Conservation (phyloP, 2,113 vertebrate genomes). For the Saguinus imperator region DNA sequence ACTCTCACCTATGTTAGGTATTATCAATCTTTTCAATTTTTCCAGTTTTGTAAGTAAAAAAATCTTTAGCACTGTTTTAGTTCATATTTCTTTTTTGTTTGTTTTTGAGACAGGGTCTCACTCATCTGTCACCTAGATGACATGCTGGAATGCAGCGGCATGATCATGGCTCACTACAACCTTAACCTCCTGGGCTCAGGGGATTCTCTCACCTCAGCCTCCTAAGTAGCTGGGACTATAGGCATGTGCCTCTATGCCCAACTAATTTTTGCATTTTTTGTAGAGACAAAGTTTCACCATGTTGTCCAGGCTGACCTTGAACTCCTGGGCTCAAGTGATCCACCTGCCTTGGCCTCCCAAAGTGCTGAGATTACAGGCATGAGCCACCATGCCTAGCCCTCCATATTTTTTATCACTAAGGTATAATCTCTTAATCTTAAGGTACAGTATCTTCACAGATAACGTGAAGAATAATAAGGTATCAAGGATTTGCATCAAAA, state of each 20-base stretch:
- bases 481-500: slow-evolving; percentile 5
- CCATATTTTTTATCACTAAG: too few relatives aligned
- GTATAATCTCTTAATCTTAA: too few relatives aligned
- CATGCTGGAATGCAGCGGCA: too few relatives aligned
- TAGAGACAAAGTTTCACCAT: background rate
- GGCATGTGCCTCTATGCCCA: too few relatives aligned
- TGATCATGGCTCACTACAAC: too few relatives aligned
- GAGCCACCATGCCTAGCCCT: background rate
- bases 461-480: background rate
- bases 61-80: background rate
- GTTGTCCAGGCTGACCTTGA: background rate
- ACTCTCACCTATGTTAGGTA: background rate
- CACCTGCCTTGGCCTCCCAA: background rate
- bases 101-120: too few relatives aligned
- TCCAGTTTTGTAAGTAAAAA: background rate
- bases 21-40: background rate
- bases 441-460: too few relatives aligned
- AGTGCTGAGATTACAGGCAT: background rate
- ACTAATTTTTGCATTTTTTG: background rate
- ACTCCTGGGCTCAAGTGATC: background rate
- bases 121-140: too few relatives aligned
- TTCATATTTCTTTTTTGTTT: background rate
- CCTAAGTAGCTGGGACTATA: too few relatives aligned
- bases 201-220: too few relatives aligned
- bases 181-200: too few relatives aligned